Evolutionary conservation across 2,888 invertebrate genomes (phyloP).

Genomic region (Eumerus sabulonum): DNA sequence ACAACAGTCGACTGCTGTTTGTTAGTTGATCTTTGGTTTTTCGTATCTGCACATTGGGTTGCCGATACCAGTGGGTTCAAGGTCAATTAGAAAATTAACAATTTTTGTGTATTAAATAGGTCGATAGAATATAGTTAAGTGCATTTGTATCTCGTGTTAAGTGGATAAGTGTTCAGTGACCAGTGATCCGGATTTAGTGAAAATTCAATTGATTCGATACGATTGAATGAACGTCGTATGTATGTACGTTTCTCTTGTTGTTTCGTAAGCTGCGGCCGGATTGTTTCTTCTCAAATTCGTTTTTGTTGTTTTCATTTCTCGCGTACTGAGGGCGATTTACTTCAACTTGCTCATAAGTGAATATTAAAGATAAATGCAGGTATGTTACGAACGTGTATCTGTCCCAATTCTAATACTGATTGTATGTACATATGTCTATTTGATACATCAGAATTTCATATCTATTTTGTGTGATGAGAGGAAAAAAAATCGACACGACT

Average conservation of each 20-base stretch:
- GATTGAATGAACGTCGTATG: too few species aligned
- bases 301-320: constrained; percentile 1
- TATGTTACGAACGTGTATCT: constrained; percentile 23
- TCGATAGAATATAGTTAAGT: constrained; percentile 40
- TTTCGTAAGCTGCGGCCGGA: constrained; percentile 43
- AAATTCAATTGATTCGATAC: constrained; percentile 31
- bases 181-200: background rate
- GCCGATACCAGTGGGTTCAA: constrained; percentile 51
- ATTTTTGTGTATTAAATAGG: constrained; percentile 43
- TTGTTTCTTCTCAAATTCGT: constrained; percentile 18
- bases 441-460: too few species aligned
- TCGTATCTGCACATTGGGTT: constrained; percentile 33
- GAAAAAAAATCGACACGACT: too few species aligned
- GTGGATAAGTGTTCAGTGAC: constrained; percentile 34
- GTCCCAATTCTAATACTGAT: too few species aligned
- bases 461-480: too few species aligned
- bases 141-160: constrained; percentile 26
- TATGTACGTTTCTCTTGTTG: constrained; percentile 8
- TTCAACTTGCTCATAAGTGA: constrained; percentile 2
- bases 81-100: constrained; percentile 59
- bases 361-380: constrained; percentile 32
- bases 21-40: constrained; percentile 39
- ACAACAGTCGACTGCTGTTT: constrained; percentile 15
- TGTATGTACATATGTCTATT: too few species aligned
- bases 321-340: background rate